Evolutionary conservation across 2,113 vertebrate genomes (phyloP).

Genomic region (Desmodus rotundus): DNA sequence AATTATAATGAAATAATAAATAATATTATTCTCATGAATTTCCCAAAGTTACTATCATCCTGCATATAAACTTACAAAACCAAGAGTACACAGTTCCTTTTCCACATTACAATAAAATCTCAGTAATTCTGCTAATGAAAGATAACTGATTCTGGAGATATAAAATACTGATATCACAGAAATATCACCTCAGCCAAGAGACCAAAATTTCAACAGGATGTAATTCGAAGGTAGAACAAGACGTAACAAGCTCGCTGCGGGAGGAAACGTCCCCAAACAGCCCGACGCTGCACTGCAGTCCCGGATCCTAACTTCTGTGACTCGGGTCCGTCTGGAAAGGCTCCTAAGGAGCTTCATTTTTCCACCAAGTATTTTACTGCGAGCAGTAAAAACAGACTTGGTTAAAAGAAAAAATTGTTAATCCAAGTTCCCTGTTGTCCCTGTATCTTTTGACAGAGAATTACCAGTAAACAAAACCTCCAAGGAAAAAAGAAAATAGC

Average conservation of each 20-base stretch:
- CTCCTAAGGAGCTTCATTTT: not conserved
- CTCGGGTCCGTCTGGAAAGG: not conserved
- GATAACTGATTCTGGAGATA: not conserved
- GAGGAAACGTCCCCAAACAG: not conserved
- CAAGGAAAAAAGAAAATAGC: not conserved
- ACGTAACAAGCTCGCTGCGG: not conserved
- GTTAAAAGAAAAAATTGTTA: not conserved
- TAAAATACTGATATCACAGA: not conserved
- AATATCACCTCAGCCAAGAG: slow-evolving; percentile 14
- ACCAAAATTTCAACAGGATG: not conserved
- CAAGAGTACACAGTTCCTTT: not conserved
- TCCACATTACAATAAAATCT: not conserved
- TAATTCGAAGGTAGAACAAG: not conserved
- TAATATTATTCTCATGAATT: not conserved
- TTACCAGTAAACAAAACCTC: slow-evolving; percentile 22
- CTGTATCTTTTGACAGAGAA: not conserved
- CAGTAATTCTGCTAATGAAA: not conserved
- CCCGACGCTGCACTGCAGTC: not conserved
- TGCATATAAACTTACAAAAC: slow-evolving; percentile 20
- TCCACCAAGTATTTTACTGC: not conserved
- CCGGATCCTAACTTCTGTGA: not conserved
- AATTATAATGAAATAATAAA: not conserved
- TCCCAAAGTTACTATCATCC: not conserved
- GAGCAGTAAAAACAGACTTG: not conserved
- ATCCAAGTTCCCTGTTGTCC: not conserved